Base-by-base conservation (phyloP, 1,140 invertebrate species). In the Panulirus ornatus region DNA sequence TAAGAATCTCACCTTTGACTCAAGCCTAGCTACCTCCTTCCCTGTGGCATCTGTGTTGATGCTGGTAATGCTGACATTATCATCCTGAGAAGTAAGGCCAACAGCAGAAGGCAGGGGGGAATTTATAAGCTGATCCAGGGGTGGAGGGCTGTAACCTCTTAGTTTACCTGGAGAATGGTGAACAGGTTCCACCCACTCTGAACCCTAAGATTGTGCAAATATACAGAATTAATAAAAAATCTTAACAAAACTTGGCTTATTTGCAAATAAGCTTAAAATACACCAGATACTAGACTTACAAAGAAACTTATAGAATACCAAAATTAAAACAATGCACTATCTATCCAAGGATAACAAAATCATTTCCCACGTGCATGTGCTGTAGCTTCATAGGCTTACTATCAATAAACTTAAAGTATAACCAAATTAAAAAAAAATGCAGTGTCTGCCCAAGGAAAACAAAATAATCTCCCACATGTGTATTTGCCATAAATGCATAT, bases 101-200 rank as follows among this genome's bases (percentile, higher is more conserved):
- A 30, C 76, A 54, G 83, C 51, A 16, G 82, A 38, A 70, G 78
- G 89, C 42, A 87, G 44, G 2, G 86, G 90, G 11, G 91, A 88
- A 84, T 85, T 93, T 38, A 93, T 87, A 3, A 93, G 90, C 84
- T 91, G 92, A 75, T 92, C 92, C 81, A 92, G 83, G 78, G 92
- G 84, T 22, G 91, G 88, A 47, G 92, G 85, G 54, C 83, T 90
- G 66, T 91, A 92, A 9, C 81, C 76, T 40, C 87, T 66, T 11
- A 30, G 71, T 58, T 66, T 84, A 66, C 54, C 66, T 22, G 91
- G 76, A 9, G 87, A 84, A 38, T 83, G 83, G 34, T 75, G 91
- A 5, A 88, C 85, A 34, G 91, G 91, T 73, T 90, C 91, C 42
- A 92, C 90, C 91, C 91, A 91, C 84, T 92, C 92, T 36, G 91